phyloP scores from a whole-genome alignment of 2,888 invertebrate species.

The Andrena hattorfiana region DNA sequence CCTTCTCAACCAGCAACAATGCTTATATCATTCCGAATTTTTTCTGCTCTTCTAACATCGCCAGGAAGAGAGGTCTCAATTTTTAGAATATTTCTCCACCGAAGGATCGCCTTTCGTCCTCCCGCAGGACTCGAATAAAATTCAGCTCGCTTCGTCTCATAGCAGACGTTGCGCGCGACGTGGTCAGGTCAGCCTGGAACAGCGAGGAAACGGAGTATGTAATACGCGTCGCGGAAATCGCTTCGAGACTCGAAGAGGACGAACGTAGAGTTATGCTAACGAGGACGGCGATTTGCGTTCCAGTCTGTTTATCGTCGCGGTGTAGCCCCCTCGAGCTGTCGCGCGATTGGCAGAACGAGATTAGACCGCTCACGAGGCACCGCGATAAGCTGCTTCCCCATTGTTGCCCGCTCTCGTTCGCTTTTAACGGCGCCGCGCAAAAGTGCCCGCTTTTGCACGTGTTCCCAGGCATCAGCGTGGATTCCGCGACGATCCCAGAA shows the following conservation, averaged over 20 bases:
- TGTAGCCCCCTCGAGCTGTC: slow-evolving; percentile 63
- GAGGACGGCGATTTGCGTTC: slow-evolving; percentile 73
- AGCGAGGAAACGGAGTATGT: slow-evolving; percentile 5
- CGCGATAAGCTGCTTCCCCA: slow-evolving; percentile 66
- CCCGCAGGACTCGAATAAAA: too few relatives aligned
- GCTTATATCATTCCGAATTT: too few relatives aligned
- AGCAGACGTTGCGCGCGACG: background rate
- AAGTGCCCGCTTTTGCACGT: slow-evolving; percentile 49
- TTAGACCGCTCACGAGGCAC: slow-evolving; percentile 65
- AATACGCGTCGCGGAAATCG: slow-evolving; percentile 34
- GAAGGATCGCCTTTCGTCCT: too few relatives aligned
- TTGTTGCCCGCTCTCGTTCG: slow-evolving; percentile 69
- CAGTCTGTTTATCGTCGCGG: slow-evolving; percentile 72
- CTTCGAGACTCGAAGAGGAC: slow-evolving; percentile 57
- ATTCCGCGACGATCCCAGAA: slow-evolving; percentile 20
- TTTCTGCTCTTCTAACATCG: too few relatives aligned
- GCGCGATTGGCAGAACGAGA: slow-evolving; percentile 73
- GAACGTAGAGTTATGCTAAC: slow-evolving; percentile 73
- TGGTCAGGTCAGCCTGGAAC: slow-evolving; percentile 14
- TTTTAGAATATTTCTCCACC: too few relatives aligned
- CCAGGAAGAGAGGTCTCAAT: too few relatives aligned
- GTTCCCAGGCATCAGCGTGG: slow-evolving; percentile 36
- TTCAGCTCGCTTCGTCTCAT: too few relatives aligned
- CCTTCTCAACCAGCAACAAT: too few relatives aligned
- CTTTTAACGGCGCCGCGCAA: slow-evolving; percentile 64